Evolutionary conservation across 2,888 invertebrate genomes (phyloP).

Genomic region (Podabrus alpinus): DNA sequence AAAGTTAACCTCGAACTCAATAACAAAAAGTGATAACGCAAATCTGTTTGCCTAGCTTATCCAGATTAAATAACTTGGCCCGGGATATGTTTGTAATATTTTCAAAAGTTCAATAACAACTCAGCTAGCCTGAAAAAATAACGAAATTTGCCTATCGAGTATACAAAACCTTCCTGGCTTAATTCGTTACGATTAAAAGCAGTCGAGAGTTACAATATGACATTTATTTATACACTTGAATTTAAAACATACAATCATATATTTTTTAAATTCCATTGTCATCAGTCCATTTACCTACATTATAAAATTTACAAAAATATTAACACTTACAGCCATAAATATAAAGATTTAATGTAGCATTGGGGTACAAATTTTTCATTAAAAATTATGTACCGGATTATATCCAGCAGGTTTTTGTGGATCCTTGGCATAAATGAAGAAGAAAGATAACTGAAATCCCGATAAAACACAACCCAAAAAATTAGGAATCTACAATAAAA

Average conservation of each 20-base stretch:
- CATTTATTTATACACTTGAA: neutral
- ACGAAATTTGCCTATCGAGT: no score
- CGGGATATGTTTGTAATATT: no score
- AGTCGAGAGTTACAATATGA: neutral
- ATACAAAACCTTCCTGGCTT: no score
- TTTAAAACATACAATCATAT: neutral
- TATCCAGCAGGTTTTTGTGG: conserved; percentile 24
- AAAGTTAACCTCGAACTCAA: no score
- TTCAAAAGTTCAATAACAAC: no score
- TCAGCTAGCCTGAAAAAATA: no score
- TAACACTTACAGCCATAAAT: conserved; percentile 4
- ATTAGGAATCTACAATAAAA: conserved; percentile 76
- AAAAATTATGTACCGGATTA: conserved; percentile 21
- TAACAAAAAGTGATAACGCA: no score
- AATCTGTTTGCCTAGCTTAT: no score
- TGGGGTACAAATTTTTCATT: neutral
- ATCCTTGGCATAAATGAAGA: conserved; percentile 70
- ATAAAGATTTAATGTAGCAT: neutral
- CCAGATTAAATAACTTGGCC: no score
- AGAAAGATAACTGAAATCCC: conserved; percentile 74
- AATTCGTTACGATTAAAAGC: neutral
- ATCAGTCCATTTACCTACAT: neutral
- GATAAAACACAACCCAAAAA: conserved; percentile 76
- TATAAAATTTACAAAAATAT: conserved; percentile 5
- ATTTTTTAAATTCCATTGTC: neutral